These are phyloP conservation scores for Theonella swinhoei DNA, from an alignment of 37 sponge, comb jelly and placozoan genomes.

Conservation along the genomic window DNA sequence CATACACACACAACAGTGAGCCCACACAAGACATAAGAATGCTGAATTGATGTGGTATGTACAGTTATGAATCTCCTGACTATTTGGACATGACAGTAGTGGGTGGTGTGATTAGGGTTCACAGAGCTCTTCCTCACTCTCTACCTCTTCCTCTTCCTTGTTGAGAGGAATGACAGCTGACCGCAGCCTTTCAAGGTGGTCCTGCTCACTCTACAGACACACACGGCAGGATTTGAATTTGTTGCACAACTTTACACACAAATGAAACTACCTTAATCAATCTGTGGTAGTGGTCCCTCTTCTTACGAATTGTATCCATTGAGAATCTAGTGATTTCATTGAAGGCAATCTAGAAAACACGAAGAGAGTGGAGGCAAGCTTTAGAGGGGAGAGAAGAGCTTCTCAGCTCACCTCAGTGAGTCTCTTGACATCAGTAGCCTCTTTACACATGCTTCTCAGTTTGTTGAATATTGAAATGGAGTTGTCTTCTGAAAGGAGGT, in stretches of 20 bases:
- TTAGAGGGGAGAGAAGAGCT: neutral
- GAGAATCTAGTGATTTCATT: conserved; percentile 51
- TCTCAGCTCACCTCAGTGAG: conserved; percentile 58
- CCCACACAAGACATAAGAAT: no score
- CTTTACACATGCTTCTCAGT: conserved; percentile 68
- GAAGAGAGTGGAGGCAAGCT: neutral
- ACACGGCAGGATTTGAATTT: neutral
- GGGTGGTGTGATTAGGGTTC: neutral
- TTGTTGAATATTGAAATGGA: conserved; percentile 83
- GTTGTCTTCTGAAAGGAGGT: conserved; percentile 49
- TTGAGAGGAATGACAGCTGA: neutral
- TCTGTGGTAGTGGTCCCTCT: neutral
- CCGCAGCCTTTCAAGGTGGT: neutral
- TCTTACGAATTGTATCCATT: conserved; percentile 1
- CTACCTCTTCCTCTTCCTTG: neutral
- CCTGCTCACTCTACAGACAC: neutral
- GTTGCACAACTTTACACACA: neutral
- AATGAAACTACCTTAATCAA: conserved; percentile 9
- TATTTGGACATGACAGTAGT: no score
- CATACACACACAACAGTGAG: no score
- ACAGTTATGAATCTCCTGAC: no score
- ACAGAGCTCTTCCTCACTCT: neutral
- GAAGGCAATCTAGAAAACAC: conserved; percentile 70
- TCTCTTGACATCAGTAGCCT: conserved; percentile 56
- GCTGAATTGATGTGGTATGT: no score